Conservation (phyloP, 30 jellyfish, hydroid and myxozoan genomes). For the Sanderia malayensis region DNA sequence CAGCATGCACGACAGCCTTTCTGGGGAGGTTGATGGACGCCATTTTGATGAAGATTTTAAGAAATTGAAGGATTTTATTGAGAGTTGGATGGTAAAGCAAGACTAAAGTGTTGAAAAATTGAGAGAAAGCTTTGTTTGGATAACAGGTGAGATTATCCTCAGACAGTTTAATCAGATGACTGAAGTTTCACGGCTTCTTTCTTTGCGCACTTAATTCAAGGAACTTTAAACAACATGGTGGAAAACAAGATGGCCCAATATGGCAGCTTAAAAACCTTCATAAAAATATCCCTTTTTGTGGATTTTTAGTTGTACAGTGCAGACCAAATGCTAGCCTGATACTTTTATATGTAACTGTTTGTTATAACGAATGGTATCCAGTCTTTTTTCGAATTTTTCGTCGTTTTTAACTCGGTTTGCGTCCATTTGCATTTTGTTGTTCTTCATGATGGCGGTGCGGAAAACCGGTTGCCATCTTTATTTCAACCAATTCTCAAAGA, state of each 20-base stretch:
- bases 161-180: neutral
- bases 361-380: too few relatives aligned
- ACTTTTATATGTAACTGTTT: too few relatives aligned
- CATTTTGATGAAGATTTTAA: neutral
- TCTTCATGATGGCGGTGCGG: constrained; percentile 87
- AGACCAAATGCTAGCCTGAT: too few relatives aligned
- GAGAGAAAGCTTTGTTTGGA: neutral
- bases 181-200: neutral
- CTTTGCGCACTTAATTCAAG: constrained; percentile 51
- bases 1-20: neutral
- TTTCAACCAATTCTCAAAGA: constrained; percentile 20
- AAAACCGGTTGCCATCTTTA: constrained; percentile 77
- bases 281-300: neutral
- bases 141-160: neutral
- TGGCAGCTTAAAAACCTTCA: constrained; percentile 37
- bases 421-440: constrained; percentile 12
- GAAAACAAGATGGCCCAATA: constrained; percentile 77
- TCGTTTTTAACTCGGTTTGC: too few relatives aligned
- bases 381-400: too few relatives aligned
- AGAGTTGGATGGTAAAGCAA: neutral
- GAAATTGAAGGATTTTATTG: neutral
- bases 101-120: neutral
- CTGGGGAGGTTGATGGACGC: neutral
- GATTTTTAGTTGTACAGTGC: neutral
- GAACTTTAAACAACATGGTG: constrained; percentile 49